Conservation (phyloP, 92 coral and sea anemone species). For the Palythoa grandiflora region DNA sequence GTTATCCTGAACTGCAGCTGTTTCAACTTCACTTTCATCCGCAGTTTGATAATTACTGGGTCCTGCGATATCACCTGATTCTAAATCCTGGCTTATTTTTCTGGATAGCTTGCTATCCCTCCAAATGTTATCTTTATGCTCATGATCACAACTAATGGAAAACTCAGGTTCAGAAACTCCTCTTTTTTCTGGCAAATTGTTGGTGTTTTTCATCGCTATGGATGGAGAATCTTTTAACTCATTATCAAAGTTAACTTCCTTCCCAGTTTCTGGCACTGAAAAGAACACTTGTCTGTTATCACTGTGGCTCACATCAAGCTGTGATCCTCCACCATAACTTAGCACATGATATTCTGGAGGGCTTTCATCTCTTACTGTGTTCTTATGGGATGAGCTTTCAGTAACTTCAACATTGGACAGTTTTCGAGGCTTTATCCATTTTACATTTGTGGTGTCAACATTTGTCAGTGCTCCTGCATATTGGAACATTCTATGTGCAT, state of each 20-base stretch:
- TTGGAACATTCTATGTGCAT: constrained; percentile 69
- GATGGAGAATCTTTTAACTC: neutral
- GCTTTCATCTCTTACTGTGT: neutral
- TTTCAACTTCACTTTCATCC: neutral
- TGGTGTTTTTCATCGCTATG: neutral
- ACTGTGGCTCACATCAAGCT: neutral
- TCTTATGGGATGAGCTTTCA: neutral
- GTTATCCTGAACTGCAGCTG: neutral
- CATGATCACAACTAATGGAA: neutral
- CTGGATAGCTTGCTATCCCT: too few relatives aligned
- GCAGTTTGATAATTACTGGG: neutral
- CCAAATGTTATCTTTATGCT: neutral
- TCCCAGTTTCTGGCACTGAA: neutral
- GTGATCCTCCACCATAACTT: neutral
- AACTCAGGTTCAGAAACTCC: neutral
- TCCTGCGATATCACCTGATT: neutral
- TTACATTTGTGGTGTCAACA: constrained; percentile 50
- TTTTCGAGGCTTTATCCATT: constrained; percentile 68
- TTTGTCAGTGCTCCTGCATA: constrained; percentile 75
- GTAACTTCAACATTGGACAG: constrained; percentile 24
- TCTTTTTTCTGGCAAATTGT: constrained; percentile 4
- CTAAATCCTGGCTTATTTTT: neutral
- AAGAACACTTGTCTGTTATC: neutral
- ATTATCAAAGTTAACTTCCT: neutral
- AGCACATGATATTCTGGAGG: neutral